Evolutionary conservation across 2,113 vertebrate species (phyloP).

Genomic region (Zapus hudsonius): DNA sequence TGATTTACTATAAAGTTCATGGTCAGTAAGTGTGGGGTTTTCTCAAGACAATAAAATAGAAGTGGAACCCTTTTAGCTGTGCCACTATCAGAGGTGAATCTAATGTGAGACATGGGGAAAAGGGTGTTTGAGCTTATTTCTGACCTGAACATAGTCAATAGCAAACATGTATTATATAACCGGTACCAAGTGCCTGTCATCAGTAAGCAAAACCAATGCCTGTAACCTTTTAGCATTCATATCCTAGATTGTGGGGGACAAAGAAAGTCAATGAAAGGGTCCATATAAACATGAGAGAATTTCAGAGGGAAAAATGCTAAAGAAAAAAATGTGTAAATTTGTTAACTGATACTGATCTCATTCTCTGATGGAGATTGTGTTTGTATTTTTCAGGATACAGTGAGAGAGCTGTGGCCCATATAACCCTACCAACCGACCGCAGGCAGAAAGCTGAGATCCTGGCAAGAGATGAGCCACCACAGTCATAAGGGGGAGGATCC

Average conservation of each 20-base stretch:
- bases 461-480: too few relatives aligned
- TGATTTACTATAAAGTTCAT: neutral
- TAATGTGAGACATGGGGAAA: rapidly evolving
- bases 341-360: too few relatives aligned
- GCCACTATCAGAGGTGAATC: neutral
- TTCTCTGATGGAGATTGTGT: too few relatives aligned
- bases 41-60: too few relatives aligned
- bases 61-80: too few relatives aligned
- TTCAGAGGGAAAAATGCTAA: neutral
- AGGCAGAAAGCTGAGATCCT: too few relatives aligned
- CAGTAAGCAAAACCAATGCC: neutral
- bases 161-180: neutral
- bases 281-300: neutral
- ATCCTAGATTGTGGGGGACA: neutral
- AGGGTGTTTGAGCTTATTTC: neutral
- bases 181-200: neutral
- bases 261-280: neutral
- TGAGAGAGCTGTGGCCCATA: too few relatives aligned
- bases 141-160: neutral
- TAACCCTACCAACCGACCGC: too few relatives aligned
- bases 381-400: too few relatives aligned
- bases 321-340: too few relatives aligned
- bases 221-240: neutral
- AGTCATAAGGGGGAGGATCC: too few relatives aligned
- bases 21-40: too few relatives aligned